Percentiles rank a stretch among this genome's conserved stretches.
These are phyloP conservation scores for Phalanger gymnotis DNA, from an alignment of 2,797 vertebrate genomes.

Conservation along the genomic window DNA sequence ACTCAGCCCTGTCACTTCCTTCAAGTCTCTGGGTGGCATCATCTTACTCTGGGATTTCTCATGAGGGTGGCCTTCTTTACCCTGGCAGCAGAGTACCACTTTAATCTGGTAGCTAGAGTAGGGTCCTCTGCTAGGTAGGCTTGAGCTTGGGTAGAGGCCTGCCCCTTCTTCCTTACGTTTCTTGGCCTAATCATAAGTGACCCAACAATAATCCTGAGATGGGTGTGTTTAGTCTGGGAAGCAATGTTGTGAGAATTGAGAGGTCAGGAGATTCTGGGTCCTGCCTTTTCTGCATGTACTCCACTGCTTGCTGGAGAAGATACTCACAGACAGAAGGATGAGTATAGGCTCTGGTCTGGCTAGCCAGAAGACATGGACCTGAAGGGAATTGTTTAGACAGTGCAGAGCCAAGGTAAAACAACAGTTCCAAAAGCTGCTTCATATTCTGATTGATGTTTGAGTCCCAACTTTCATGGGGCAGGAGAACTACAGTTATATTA, in stretches of 20 bases:
- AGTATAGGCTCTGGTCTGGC: too few relatives aligned
- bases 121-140: not conserved
- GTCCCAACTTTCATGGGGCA: not conserved
- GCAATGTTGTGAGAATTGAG: not conserved
- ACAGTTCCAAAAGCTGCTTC: not conserved
- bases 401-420: not conserved
- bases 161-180: too few relatives aligned
- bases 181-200: not conserved
- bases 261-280: not conserved
- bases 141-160: not conserved
- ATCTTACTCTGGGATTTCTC: too few relatives aligned
- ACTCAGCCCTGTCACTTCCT: not conserved
- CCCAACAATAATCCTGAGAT: not conserved
- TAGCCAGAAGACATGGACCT: too few relatives aligned
- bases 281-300: too few relatives aligned
- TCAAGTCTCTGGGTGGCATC: not conserved
- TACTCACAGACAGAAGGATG: not conserved
- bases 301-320: not conserved
- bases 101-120: not conserved
- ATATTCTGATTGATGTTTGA: not conserved
- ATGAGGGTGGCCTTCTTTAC: too few relatives aligned
- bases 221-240: not conserved
- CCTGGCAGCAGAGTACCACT: not conserved
- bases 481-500: not conserved
- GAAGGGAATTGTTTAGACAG: not conserved